Conservation (phyloP, 2,888 invertebrate genomes). For the Uropetala carovei region DNA sequence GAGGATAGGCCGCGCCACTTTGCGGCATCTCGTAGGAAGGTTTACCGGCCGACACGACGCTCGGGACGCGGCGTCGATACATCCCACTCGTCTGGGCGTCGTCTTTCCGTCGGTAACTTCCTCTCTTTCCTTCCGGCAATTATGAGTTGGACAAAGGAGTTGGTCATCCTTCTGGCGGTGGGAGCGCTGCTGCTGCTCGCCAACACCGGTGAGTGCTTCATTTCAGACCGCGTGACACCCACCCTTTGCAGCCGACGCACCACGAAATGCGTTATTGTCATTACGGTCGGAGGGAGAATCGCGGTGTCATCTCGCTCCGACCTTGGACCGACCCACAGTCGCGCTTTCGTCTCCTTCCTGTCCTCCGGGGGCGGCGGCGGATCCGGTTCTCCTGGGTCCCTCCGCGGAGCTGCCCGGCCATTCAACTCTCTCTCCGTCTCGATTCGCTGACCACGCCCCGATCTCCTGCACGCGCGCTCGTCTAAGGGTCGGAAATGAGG, state of each 20-base stretch:
- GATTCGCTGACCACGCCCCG: background rate
- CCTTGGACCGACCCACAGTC: background rate
- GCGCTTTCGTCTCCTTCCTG: background rate
- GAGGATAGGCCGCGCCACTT: conserved; percentile 32
- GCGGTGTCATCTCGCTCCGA: background rate
- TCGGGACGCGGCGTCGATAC: background rate
- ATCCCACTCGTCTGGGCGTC: background rate
- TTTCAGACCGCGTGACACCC: background rate
- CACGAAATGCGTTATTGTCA: background rate
- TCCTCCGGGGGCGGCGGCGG: conserved; percentile 17
- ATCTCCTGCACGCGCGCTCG: background rate
- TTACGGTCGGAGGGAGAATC: background rate
- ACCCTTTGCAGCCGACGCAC: background rate
- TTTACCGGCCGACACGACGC: background rate
- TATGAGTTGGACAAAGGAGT: conserved; percentile 4
- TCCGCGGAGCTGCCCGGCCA: conserved; percentile 23
- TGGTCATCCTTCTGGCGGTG: background rate
- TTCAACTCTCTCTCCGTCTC: conserved; percentile 48
- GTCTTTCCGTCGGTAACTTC: too few species aligned
- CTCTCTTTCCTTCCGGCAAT: background rate
- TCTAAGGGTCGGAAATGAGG: background rate
- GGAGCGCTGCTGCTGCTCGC: background rate
- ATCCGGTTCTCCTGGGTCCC: conserved; percentile 37
- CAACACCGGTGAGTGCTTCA: background rate
- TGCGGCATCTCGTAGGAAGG: conserved; percentile 19